A percentile compares a stretch with the other conserved stretches of the same genome.
Evolutionary conservation across 2,113 vertebrate genomes (phyloP).

Genomic region (Scolopax mira): DNA sequence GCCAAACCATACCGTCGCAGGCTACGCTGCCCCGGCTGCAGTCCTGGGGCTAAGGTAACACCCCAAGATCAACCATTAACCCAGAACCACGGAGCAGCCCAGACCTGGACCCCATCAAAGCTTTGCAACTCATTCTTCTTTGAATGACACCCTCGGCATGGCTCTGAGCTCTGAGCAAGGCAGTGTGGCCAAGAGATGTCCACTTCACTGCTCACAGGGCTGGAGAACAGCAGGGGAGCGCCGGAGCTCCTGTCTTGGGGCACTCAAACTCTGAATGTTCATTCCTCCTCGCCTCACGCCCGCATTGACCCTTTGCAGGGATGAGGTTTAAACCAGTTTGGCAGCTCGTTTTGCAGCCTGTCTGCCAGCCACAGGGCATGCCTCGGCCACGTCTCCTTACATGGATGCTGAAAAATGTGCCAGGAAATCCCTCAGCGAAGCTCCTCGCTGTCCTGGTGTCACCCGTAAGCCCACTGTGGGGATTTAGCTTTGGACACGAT

Average conservation of each 20-base stretch:
- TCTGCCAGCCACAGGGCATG: neutral
- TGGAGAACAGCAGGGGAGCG: neutral
- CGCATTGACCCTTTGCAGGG: neutral
- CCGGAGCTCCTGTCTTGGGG: fast-evolving
- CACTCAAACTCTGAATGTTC: fast-evolving
- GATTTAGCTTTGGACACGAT: neutral
- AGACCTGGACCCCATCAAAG: neutral
- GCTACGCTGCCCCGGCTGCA: neutral
- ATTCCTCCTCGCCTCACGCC: neutral
- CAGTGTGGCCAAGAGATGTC: fast-evolving
- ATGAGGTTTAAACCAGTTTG: neutral
- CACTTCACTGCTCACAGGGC: fast-evolving
- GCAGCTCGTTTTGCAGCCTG: neutral
- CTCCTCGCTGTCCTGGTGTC: neutral
- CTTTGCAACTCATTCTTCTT: neutral
- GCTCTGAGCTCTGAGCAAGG: neutral
- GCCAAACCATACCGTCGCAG: neutral
- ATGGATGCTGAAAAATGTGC: neutral
- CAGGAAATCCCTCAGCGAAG: neutral
- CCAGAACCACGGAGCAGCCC: neutral
- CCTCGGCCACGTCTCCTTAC: neutral
- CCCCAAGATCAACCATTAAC: fast-evolving
- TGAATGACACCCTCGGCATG: fast-evolving
- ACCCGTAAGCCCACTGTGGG: fast-evolving
- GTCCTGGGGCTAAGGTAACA: too few species aligned